A percentile compares a stretch with the other conserved stretches of the same genome.
Conservation (phyloP, 2,888 invertebrate species). For the Papilio protenor region DNA sequence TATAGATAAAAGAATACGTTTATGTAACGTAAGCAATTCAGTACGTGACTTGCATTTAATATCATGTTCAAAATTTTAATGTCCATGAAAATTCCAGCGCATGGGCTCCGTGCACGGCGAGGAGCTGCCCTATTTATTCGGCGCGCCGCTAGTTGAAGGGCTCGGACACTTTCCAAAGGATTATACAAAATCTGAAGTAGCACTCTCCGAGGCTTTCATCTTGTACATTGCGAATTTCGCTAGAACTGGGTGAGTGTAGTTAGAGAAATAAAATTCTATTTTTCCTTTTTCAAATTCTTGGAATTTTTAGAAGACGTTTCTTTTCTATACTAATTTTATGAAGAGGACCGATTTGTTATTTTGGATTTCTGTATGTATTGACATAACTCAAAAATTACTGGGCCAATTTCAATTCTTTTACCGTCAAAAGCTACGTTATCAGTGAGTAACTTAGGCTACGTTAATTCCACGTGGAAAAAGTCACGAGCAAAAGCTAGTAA, state of each 20-base stretch:
- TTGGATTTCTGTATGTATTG: too few species aligned
- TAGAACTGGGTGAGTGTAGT: slow-evolving; percentile 91
- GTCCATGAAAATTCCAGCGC: slow-evolving; percentile 77
- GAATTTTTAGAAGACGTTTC: not conserved
- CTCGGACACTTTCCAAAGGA: slow-evolving; percentile 93
- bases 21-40: not conserved
- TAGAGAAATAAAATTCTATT: slow-evolving; percentile 22
- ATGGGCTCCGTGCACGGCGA: slow-evolving; percentile 91
- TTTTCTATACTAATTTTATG: too few species aligned
- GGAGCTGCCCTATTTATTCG: slow-evolving; percentile 95
- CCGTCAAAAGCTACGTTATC: too few species aligned
- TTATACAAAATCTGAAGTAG: slow-evolving; percentile 94
- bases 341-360: too few species aligned
- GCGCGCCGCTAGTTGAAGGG: slow-evolving; percentile 94
- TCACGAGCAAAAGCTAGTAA: too few species aligned
- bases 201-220: slow-evolving; percentile 94
- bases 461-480: too few species aligned
- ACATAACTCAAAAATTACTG: too few species aligned
- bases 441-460: too few species aligned
- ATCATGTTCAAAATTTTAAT: slow-evolving; percentile 19
- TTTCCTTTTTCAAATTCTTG: slow-evolving; percentile 1
- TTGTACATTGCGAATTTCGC: slow-evolving; percentile 95
- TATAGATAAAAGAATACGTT: not conserved
- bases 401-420: too few species aligned
- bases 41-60: slow-evolving; percentile 21